These are phyloP conservation scores for Drosophila saltans DNA, from an alignment of 1,140 invertebrate genomes.

Conservation along the genomic window DNA sequence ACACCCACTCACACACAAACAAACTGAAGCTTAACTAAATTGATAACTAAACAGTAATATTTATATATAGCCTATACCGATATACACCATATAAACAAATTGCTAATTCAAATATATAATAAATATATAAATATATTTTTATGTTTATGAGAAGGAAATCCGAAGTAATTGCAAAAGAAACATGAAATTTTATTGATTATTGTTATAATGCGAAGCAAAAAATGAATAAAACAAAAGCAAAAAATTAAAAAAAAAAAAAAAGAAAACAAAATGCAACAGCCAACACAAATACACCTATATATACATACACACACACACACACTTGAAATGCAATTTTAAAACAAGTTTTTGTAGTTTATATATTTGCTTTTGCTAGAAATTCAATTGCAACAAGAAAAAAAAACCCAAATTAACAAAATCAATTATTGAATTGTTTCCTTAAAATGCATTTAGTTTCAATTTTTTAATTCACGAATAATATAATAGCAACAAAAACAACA, in stretches of 20 bases:
- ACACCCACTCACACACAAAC: neutral
- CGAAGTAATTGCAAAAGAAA: constrained; percentile 73
- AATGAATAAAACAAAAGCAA: constrained; percentile 37
- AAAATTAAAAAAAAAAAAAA: constrained; percentile 35
- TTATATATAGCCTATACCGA: constrained; percentile 38
- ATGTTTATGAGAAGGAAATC: constrained; percentile 18
- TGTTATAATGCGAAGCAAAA: constrained; percentile 81
- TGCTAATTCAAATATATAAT: constrained; percentile 53
- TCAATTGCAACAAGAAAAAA: neutral
- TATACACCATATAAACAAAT: constrained; percentile 47
- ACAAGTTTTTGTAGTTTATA: constrained; percentile 21
- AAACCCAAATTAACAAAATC: constrained; percentile 27
- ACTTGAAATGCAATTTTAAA: constrained; percentile 36
- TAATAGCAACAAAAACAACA: constrained; percentile 23
- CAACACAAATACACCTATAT: constrained; percentile 31
- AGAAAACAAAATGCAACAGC: constrained; percentile 15
- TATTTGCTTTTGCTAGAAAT: constrained; percentile 34
- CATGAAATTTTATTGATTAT: constrained; percentile 80
- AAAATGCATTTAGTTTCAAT: constrained; percentile 66
- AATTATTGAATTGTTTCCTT: constrained; percentile 27
- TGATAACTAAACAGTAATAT: constrained; percentile 36
- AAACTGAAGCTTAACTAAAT: constrained; percentile 17
- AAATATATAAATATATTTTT: constrained; percentile 14
- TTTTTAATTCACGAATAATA: constrained; percentile 41
- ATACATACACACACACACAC: constrained; percentile 26